phyloP scores from a whole-genome alignment of 2,113 vertebrate genomes.

The Nycticryphes semicollaris region DNA sequence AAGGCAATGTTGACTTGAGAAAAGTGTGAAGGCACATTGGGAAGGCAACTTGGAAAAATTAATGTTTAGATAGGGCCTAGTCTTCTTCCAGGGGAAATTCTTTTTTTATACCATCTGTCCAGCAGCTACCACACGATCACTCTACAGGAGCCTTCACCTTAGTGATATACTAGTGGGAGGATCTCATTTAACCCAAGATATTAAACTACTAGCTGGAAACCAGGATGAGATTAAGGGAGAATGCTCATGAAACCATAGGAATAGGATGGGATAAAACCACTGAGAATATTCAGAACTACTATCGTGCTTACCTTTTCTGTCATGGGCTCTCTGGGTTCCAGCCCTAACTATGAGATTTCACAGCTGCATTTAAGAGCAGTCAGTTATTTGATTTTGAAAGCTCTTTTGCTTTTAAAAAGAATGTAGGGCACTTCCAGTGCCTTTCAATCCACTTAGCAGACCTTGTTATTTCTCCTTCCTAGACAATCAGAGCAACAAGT shows the following conservation, averaged over 20 bases:
- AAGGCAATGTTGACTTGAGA: neutral
- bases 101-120: neutral
- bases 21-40: neutral
- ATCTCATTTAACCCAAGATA: neutral
- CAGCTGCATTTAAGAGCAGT: neutral
- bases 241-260: neutral
- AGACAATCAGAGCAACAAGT: constrained; percentile 11
- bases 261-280: neutral
- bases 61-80: neutral
- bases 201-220: neutral
- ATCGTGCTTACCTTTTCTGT: neutral
- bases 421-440: neutral
- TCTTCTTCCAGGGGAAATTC: neutral
- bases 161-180: neutral
- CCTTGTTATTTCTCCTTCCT: neutral
- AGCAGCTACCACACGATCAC: neutral
- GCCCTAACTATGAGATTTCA: neutral
- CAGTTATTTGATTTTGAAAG: neutral
- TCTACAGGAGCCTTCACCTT: neutral
- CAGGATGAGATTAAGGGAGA: neutral
- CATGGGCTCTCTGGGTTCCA: neutral
- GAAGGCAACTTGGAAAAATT: neutral
- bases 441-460: neutral
- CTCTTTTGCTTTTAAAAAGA: neutral
- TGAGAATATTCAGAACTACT: neutral